phyloP scores from a whole-genome alignment of 2,888 invertebrate genomes.

The Drosophila acutilabella region DNA sequence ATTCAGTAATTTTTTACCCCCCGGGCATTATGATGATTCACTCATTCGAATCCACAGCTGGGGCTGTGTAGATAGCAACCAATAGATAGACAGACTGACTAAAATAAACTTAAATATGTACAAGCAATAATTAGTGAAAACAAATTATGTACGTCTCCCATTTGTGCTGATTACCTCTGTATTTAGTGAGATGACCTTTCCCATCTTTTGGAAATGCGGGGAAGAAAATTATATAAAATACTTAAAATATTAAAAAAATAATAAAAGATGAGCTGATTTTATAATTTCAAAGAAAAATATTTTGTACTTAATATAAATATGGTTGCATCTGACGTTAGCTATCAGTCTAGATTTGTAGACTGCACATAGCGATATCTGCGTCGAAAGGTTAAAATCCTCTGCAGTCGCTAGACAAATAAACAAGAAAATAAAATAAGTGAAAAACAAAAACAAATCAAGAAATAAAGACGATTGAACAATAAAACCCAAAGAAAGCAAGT shows the following conservation, averaged over 20 bases:
- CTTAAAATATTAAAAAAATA: too few species aligned
- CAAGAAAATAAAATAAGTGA: conserved; percentile 38
- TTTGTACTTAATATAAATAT: too few species aligned
- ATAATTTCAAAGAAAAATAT: too few species aligned
- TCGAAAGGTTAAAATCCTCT: conserved; percentile 59
- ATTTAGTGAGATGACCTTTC: not conserved
- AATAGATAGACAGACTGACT: conserved; percentile 33
- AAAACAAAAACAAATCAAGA: conserved; percentile 2
- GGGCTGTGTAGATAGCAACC: conserved; percentile 24
- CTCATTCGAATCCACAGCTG: conserved; percentile 21
- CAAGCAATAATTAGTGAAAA: conserved; percentile 16
- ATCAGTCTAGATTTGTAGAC: conserved; percentile 9
- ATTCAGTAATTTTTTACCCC: conserved; percentile 19
- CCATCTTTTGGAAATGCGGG: not conserved
- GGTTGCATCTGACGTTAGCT: not conserved
- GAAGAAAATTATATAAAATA: too few species aligned
- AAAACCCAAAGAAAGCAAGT: conserved; percentile 14
- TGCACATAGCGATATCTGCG: conserved; percentile 15
- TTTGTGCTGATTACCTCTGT: conserved; percentile 8
- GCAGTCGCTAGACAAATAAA: conserved; percentile 56
- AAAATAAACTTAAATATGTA: conserved; percentile 25
- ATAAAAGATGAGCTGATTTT: too few species aligned
- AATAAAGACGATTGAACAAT: conserved; percentile 3
- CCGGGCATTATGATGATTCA: conserved; percentile 44
- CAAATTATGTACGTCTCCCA: conserved; percentile 6